Base-by-base conservation (phyloP, 2,797 vertebrate species). In the Chromobotia macracanthus region DNA sequence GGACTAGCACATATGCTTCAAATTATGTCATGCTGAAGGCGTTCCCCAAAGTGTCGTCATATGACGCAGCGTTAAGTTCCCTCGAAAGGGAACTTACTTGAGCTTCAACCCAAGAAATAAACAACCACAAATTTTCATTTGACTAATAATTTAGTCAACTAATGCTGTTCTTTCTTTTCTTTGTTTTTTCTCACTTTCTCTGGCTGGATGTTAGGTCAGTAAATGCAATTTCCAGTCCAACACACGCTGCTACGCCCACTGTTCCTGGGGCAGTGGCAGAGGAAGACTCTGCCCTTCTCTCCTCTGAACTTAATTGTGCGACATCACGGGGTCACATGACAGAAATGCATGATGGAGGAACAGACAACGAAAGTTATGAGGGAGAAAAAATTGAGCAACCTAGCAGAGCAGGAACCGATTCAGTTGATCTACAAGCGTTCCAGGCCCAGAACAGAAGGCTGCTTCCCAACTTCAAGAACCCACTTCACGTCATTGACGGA, bases 401-500 rank as follows among this genome's bases (percentile, higher is more conserved):
- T 0, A 63, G 44, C 0, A 31, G 8, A 12, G 28, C 9, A 53
- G 15, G 4, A 41, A 58, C 75, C 1, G 86, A 89, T 5, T n/a
- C 80, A 1, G 64, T 78, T 0, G 89, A 91, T 15, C 64, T 88
- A 0, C 85, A 80, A 5, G 89, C 89, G 5, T 88, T 90, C 41
- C 51, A 72, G 60, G 70, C 87, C 9, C 95, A 96, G 85, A 96
- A 97, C 85, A 90, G 92, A 1, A 92, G 95, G 3, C 86, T 96
- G 25, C 90, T 97, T 63, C 94, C 93, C 0, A 89, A 92, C 38
- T 77, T 87, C 56, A 94, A 91, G 84, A 96, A 96, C 60, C 93
- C 96, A 0, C 84, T 96, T 13, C 96, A 96, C 8, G 86, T 95
- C 41, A 91, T 97, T 1, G 95, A 97, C 0, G 96, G 96, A 23